Evolutionary conservation across 2,113 vertebrate genomes (phyloP), one percentile per base, ranked within the genome.

Genomic region (Varanus komodoensis): DNA sequence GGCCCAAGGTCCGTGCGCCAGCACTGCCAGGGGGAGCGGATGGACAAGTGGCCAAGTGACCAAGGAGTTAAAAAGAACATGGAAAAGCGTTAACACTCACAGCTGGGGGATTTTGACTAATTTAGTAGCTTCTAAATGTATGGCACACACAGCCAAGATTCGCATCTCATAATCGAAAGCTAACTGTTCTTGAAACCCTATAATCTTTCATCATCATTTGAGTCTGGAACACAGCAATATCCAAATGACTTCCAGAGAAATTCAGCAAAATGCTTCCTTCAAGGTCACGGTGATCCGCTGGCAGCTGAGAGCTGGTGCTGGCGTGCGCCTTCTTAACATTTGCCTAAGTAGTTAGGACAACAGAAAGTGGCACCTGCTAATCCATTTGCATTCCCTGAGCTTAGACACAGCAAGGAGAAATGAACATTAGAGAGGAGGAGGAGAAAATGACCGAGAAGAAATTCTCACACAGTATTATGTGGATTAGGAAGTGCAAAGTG

Each of bases 301-400:
- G 89, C 86, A 83, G 92, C 73, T 93, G 91, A 90, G 91, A 94
- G 90, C 94, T 94, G 96, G 95, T 85, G 84, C 3, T 93, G 87
- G 92, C 84, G 88, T 93, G 92, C 94, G 93, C 91, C 93, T 93
- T 96, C 95, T 86, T 15, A 93, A 94, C 91, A 93, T 95, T 95
- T 94, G 93, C 93, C 95, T 92, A 93, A 93, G 90, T 90, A 90
- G 93, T 90, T 93, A 92, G 92, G 93, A 96, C 96, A 96, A 21
- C 92, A 96, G 92, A 95, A 95, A 95, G 86, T 89, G 93, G 88
- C 87, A 69, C 92, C 88, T 93, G 91, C 84, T 94, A 93, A 94
- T 95, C 93, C 93, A 92, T 95, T 96, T 95, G 94, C 89, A 95
- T 93, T 96, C 96, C 95, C 94, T 94, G 95, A 95, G 95, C 94